Evolutionary conservation across 2,888 invertebrate genomes (phyloP), one percentile per base, ranked within the genome.

Genomic region (Slavum lentiscoides): DNA sequence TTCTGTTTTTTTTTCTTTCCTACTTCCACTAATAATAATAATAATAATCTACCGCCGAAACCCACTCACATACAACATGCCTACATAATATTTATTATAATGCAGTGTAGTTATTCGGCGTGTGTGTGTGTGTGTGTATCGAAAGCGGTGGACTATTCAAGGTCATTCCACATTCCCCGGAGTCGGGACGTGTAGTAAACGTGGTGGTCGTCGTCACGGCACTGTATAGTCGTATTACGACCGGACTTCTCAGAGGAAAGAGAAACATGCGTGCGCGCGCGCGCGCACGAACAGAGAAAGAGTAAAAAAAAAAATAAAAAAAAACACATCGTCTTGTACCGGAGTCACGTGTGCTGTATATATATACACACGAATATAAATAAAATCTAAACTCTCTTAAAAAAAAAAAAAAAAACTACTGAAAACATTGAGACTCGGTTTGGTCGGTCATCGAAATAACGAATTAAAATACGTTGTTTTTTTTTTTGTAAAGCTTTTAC

Each of bases 141-240:
- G 80, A 80, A 70, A 80, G 80, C 62, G 72, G 70, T 58, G 55
- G 69, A 70, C 39, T 19, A 64, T 80, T 80, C 80, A 80, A 80
- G 80, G 80, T 80, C 80, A 80, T 64, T 80, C 72, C 80, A 64
- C 80, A 80, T 80, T 80, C 80, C 69, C 80, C 64, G 72, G 62
- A 64, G 62, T 15, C 39, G 58, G 55, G 70, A 53, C 30, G 30
- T 30, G 68, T 39, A 68, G 76, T 77, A 77, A 30, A 30, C 30
- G 1, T 30, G 30, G 1, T 30, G 30, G 69, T 69, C 62, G 69
- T 39, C 11, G 23, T 23, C n/a, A 61, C 15, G 11, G 17, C 21
- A 53, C 30, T 4, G 68, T 68, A 43, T 15, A 67, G 17, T 55
- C 0, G 19, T 4, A 67, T 17, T 19, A 19, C 55, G 19, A 19